Percentiles rank a stretch among this genome's conserved stretches.
Conservation (phyloP, 2,113 vertebrate species). For the Sinocyclocheilus anshuiensis region DNA sequence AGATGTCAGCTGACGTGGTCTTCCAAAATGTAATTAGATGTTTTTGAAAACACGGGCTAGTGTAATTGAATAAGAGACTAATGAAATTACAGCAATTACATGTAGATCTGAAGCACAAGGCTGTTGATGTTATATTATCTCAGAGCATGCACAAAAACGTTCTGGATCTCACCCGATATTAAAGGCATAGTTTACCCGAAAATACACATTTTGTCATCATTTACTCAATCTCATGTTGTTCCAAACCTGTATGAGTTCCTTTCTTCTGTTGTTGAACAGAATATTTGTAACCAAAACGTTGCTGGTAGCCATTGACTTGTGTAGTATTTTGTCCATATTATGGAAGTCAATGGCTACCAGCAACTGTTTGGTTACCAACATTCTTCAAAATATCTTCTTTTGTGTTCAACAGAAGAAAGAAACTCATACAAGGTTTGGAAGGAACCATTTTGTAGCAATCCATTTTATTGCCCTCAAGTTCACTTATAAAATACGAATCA, state of each 20-base stretch:
- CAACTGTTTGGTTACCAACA: neutral
- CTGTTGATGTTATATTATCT: neutral
- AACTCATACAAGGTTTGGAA: neutral
- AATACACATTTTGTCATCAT: too few species aligned
- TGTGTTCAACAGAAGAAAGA: too few species aligned
- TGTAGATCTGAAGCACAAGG: neutral
- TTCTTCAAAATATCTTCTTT: neutral
- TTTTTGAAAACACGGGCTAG: conserved; percentile 29
- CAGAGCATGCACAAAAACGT: neutral
- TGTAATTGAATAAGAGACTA: conserved; percentile 32
- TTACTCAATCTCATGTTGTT: too few species aligned
- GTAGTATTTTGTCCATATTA: too few species aligned
- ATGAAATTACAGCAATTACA: neutral
- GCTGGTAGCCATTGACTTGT: too few species aligned
- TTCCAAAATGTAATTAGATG: conserved; percentile 2
- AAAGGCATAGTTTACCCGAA: too few species aligned
- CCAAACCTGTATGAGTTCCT: neutral
- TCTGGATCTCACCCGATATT: neutral
- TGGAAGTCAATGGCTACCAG: too few species aligned
- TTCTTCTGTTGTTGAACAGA: too few species aligned
- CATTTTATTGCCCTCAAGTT: neutral
- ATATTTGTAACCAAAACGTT: too few species aligned
- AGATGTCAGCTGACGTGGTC: neutral
- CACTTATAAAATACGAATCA: neutral
- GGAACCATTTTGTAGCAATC: neutral